Conservation (phyloP, 2,113 vertebrate genomes). For the Trichomycterus rosablanca region DNA sequence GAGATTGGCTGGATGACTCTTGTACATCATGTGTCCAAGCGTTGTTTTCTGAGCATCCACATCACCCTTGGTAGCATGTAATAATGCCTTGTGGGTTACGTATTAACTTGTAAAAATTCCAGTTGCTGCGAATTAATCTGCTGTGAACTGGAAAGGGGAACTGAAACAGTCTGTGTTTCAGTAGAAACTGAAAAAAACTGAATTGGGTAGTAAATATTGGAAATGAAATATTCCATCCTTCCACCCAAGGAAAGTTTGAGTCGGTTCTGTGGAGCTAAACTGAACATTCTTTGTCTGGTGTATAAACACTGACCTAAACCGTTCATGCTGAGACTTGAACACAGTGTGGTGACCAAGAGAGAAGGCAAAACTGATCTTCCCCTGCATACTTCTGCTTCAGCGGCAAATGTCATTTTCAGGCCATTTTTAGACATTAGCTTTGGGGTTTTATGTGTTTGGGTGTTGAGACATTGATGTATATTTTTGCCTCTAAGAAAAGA, state of each 20-base stretch:
- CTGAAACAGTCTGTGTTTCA: constrained; percentile 4
- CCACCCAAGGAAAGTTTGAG: constrained; percentile 10
- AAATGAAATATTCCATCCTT: neutral
- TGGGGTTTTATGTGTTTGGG: too few relatives aligned
- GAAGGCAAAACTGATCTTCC: neutral
- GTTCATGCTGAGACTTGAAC: neutral
- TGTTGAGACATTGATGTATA: too few relatives aligned
- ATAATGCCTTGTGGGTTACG: neutral
- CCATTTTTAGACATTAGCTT: too few relatives aligned
- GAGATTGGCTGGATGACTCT: too few relatives aligned
- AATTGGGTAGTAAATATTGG: constrained; percentile 7
- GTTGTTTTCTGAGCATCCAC: too few relatives aligned
- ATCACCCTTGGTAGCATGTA: neutral
- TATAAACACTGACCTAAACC: neutral
- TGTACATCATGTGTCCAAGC: too few relatives aligned
- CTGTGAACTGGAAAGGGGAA: constrained; percentile 3
- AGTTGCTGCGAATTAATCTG: neutral
- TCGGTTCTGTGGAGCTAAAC: neutral
- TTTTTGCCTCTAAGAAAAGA: too few relatives aligned
- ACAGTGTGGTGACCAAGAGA: neutral
- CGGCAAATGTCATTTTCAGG: too few relatives aligned
- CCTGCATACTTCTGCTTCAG: neutral
- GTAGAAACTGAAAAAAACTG: constrained; percentile 8
- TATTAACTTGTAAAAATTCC: neutral
- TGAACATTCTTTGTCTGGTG: neutral